These are phyloP conservation scores for Drosophila hawaiiensis DNA, from an alignment of 2,888 invertebrate species.

Conservation along the genomic window DNA sequence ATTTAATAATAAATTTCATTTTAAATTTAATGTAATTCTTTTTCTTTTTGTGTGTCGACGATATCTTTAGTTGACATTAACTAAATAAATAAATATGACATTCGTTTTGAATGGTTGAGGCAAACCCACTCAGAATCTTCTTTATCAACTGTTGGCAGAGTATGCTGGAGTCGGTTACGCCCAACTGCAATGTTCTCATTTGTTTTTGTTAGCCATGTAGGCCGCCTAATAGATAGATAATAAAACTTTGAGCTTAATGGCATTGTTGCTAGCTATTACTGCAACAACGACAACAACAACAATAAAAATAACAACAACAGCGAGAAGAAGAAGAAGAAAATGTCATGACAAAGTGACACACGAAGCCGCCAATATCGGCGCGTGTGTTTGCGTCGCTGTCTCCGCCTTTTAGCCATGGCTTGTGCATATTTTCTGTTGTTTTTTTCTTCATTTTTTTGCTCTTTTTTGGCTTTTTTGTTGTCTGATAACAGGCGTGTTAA, in stretches of 20 bases:
- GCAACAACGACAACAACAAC: slow-evolving; percentile 26
- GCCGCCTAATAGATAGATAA: slow-evolving; percentile 67
- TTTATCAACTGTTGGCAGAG: neutral
- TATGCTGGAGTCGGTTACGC: neutral
- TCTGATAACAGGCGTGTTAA: slow-evolving; percentile 71
- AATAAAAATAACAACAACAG: slow-evolving; percentile 35
- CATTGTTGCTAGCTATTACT: slow-evolving; percentile 59
- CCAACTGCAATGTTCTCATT: slow-evolving; percentile 1
- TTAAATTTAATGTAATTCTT: neutral
- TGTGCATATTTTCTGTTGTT: slow-evolving; percentile 9
- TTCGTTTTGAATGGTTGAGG: neutral
- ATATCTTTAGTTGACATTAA: neutral
- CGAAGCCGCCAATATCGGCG: slow-evolving; percentile 56
- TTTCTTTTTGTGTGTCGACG: neutral
- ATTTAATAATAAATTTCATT: neutral
- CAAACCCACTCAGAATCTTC: neutral
- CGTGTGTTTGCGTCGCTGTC: slow-evolving; percentile 53
- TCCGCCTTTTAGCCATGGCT: slow-evolving; percentile 65
- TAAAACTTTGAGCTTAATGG: slow-evolving; percentile 72
- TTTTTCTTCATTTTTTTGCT: slow-evolving; percentile 4
- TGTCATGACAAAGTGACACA: slow-evolving; percentile 64
- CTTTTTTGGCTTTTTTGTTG: slow-evolving; percentile 22
- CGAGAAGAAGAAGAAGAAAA: slow-evolving; percentile 24
- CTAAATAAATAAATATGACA: neutral
- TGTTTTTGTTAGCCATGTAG: slow-evolving; percentile 55